These are phyloP conservation scores for Edolisoma coerulescens DNA, from an alignment of 2,113 vertebrate genomes.

Conservation along the genomic window DNA sequence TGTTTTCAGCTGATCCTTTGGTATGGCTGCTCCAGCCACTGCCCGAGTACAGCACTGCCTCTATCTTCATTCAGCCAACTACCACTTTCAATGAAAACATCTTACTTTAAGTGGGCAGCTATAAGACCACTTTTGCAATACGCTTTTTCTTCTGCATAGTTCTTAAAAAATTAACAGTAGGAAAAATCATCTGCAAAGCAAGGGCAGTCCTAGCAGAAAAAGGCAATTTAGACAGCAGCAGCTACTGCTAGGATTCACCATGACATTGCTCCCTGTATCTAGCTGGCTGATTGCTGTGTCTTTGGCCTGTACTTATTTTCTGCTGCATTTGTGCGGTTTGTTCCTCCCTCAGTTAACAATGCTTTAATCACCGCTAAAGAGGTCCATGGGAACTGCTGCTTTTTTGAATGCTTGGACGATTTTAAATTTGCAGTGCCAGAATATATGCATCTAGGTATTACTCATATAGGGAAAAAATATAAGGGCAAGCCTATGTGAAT, in stretches of 20 bases:
- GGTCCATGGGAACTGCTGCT: not conserved
- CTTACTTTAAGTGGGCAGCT: not conserved
- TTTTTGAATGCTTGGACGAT: not conserved
- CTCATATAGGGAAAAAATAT: not conserved
- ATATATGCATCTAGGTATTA: not conserved
- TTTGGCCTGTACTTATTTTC: not conserved
- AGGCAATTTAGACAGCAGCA: not conserved
- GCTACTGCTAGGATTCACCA: not conserved
- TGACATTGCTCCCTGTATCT: not conserved
- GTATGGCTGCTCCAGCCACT: not conserved
- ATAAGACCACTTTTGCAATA: not conserved
- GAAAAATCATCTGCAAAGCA: not conserved
- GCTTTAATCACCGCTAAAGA: not conserved
- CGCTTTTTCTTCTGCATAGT: rapidly evolving
- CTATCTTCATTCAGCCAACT: not conserved
- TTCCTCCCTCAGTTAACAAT: not conserved
- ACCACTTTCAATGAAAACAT: not conserved
- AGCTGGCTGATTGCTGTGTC: not conserved
- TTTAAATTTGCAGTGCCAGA: not conserved
- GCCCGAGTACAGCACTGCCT: not conserved
- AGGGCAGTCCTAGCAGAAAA: not conserved
- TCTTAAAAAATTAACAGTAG: not conserved
- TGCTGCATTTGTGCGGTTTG: not conserved
- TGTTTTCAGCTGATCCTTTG: not conserved
- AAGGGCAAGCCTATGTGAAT: not conserved